Evolutionary conservation across 2,113 vertebrate genomes (phyloP), one percentile per base, ranked within the genome.

Genomic region (Dissostichus mawsoni): DNA sequence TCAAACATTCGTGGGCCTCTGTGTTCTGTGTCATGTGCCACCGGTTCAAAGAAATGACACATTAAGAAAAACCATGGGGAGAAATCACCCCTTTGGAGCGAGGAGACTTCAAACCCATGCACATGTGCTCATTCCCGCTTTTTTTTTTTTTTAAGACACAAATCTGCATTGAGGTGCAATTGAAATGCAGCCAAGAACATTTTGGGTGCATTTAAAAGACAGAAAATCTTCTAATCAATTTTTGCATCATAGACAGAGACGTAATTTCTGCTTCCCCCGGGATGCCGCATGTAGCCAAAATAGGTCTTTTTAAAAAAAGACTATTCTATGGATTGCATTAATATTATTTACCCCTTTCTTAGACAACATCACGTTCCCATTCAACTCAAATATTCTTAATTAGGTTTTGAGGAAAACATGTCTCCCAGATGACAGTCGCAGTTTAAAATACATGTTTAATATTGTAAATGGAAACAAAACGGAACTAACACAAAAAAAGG

Each of bases 1-100:
- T 92, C 90, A 92, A 88, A 92, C 81, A 72, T 91, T 88, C 62
- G 77, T 79, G 82, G 51, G 83, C 65, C 87, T 84, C 85, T 81
- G 84, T 87, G 82, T 83, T 86, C 68, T 2, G 68, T 83, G 87
- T 85, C 90, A 91, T 69, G 67, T 89, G 89, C 86, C 90, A 79
- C 70, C 53, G 23, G 82, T 89, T 89, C 83, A 92, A 90, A 88
- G 82, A 81, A 63, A 74, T 78, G 20, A 78, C 78, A 87, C 77
- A 77, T 82, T 79, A 84, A 55, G 65, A 76, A 74, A 86, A 83
- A 74, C 86, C 88, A 69, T 73, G 62, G 8, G 66, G 69, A 80
- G 68, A 83, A 65, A 66, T 84, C 71, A 65, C 56, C 76, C 69
- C 70, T 62, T 81, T 68, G 85, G 87, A 59, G 83, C 13, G 3